Evolutionary conservation across 2,113 vertebrate species (phyloP).

Genomic region (Taxidea taxus): DNA sequence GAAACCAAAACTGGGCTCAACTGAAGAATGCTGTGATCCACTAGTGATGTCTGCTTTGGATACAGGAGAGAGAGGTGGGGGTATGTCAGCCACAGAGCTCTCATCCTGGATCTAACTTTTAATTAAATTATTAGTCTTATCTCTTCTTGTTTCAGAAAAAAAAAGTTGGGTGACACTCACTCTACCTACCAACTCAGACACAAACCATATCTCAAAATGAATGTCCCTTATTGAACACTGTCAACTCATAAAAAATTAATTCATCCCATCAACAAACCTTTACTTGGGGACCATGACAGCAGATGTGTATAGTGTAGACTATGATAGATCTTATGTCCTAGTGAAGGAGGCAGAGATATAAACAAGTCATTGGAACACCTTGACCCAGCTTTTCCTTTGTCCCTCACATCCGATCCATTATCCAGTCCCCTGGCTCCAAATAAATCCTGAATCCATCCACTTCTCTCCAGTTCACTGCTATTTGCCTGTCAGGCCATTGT

Average conservation of each 20-base stretch:
- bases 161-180: background rate
- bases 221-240: background rate
- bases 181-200: background rate
- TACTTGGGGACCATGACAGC: background rate
- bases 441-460: background rate
- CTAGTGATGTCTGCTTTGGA: slow-evolving; percentile 9
- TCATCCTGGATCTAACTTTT: background rate
- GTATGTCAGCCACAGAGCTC: background rate
- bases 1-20: background rate
- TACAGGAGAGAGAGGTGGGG: background rate
- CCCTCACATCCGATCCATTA: background rate
- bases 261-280: background rate
- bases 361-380: background rate
- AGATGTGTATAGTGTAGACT: too few relatives aligned
- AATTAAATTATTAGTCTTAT: background rate
- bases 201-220: background rate
- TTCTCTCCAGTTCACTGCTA: background rate
- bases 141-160: background rate
- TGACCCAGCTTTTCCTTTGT: background rate
- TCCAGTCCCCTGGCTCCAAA: background rate
- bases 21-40: background rate
- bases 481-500: too few relatives aligned
- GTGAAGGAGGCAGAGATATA: background rate
- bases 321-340: background rate
- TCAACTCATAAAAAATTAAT: background rate